phyloP scores from a whole-genome alignment of 92 coral and sea anemone species.

The Muricea muricata region DNA sequence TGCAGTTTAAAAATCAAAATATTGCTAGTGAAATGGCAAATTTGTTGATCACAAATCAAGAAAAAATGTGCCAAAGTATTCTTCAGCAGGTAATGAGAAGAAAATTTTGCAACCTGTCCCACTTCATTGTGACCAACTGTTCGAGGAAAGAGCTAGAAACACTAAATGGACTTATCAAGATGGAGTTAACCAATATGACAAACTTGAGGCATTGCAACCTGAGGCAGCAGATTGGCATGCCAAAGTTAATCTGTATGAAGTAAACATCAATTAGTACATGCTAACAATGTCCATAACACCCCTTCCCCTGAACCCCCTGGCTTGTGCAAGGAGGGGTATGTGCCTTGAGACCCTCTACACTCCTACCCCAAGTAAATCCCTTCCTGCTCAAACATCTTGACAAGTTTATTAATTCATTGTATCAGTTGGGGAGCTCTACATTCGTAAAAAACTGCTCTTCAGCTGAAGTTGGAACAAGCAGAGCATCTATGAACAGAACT shows the following conservation, averaged over 20 bases:
- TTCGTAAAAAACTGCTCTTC: neutral
- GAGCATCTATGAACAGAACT: conserved; percentile 29
- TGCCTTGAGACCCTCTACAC: no score
- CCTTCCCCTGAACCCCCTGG: no score
- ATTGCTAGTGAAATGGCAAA: conserved; percentile 58
- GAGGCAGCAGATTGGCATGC: conserved; percentile 70
- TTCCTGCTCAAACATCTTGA: no score
- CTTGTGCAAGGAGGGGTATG: no score
- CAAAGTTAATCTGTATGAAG: conserved; percentile 58
- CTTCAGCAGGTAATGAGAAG: conserved; percentile 13
- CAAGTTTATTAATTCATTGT: no score
- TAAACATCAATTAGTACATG: conserved; percentile 3
- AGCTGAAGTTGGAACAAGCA: conserved; percentile 33
- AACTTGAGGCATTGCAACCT: conserved; percentile 60
- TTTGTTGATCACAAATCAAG: conserved; percentile 53
- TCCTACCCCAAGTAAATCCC: no score
- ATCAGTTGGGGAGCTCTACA: neutral
- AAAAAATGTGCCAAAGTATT: conserved; percentile 51
- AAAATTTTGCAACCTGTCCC: conserved; percentile 35
- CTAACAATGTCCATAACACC: no score
- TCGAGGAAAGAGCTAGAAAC: conserved; percentile 70
- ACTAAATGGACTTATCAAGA: conserved; percentile 66
- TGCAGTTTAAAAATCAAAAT: conserved; percentile 56
- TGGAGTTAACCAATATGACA: conserved; percentile 52
- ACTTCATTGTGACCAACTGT: conserved; percentile 67